These are phyloP conservation scores for Peromyscus leucopus DNA, from an alignment of 2,113 vertebrate genomes.

Conservation along the genomic window DNA sequence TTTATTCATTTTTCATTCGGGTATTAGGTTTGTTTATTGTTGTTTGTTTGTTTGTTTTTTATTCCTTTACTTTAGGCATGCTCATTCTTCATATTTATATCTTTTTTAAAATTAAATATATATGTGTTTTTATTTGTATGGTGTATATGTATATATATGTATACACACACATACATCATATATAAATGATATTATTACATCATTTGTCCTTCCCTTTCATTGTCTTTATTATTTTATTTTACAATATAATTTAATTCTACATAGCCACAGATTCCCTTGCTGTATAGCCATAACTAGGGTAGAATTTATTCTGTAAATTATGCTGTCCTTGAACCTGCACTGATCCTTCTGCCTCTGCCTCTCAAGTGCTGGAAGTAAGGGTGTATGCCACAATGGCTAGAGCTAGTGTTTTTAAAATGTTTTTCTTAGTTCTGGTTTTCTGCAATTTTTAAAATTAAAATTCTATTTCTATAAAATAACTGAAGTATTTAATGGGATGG, in stretches of 20 bases:
- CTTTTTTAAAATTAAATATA: too few species aligned
- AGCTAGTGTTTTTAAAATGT: not conserved
- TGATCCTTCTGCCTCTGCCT: not conserved
- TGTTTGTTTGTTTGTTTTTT: not conserved
- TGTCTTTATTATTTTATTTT: too few species aligned
- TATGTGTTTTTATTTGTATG: too few species aligned
- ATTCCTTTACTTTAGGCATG: not conserved
- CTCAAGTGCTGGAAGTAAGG: too few species aligned
- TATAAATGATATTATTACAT: too few species aligned
- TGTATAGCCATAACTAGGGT: not conserved
- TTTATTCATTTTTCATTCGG: not conserved
- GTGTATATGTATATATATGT: too few species aligned
- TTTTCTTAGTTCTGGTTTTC: slow-evolving; percentile 14
- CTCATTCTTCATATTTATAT: not conserved
- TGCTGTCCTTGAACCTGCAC: not conserved
- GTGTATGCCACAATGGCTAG: not conserved
- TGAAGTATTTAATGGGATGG: not conserved
- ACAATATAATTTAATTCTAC: too few species aligned
- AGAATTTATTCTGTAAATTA: not conserved
- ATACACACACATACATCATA: too few species aligned
- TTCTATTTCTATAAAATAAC: not conserved
- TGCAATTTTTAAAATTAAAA: not conserved
- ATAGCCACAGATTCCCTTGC: too few species aligned
- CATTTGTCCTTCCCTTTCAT: too few species aligned
- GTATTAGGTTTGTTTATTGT: not conserved